A percentile compares a stretch with the other conserved stretches of the same genome.
These are phyloP conservation scores for Pampusana beccarii DNA, from an alignment of 2,113 vertebrate genomes.

Conservation along the genomic window DNA sequence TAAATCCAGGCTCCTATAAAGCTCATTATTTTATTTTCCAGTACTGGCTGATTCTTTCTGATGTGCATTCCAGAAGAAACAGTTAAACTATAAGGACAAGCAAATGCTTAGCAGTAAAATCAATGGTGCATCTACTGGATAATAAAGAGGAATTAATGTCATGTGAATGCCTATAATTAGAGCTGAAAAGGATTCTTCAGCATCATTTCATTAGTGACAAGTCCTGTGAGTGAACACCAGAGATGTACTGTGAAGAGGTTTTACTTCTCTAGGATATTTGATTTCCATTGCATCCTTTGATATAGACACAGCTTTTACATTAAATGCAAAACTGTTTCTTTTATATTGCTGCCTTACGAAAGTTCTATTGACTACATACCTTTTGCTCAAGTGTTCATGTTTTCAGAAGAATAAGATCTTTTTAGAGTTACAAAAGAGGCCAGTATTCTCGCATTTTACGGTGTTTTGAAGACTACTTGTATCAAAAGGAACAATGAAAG, in stretches of 20 bases:
- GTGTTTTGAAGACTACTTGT: neutral
- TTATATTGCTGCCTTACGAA: neutral
- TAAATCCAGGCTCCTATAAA: neutral
- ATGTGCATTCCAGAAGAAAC: neutral
- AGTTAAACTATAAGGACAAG: neutral
- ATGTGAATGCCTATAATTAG: neutral
- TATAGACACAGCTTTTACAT: neutral
- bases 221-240: neutral
- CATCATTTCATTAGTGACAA: neutral
- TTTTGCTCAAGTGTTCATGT: neutral
- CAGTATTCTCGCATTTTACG: neutral
- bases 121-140: neutral
- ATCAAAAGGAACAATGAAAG: neutral
- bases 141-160: neutral
- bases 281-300: neutral
- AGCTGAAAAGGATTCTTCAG: neutral
- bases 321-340: neutral
- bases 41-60: neutral
- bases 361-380: neutral
- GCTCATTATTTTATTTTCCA: neutral
- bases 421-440: neutral
- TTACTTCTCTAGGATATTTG: neutral
- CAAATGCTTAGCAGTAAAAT: neutral
- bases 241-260: neutral
- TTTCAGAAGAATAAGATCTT: neutral